A percentile compares a stretch with the other conserved stretches of the same genome.
phyloP scores from a whole-genome alignment of 2,113 vertebrate species.

The Tenrec ecaudatus region DNA sequence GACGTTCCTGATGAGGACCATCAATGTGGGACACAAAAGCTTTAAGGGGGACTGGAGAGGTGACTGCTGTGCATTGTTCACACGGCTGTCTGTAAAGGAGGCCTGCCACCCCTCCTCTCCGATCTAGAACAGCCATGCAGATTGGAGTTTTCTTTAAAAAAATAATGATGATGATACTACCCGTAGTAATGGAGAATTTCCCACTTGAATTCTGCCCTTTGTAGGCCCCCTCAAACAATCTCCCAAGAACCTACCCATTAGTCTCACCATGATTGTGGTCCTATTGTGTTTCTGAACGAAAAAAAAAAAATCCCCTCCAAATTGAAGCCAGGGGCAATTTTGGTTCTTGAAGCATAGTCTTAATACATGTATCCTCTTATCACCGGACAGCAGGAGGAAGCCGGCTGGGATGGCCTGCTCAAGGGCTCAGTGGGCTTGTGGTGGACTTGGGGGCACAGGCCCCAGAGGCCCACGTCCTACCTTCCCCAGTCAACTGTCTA shows the following conservation, averaged over 20 bases:
- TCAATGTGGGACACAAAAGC: not conserved
- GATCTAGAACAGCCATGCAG: not conserved
- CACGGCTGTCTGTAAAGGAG: not conserved
- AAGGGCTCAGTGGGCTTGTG: not conserved
- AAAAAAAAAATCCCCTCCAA: not conserved
- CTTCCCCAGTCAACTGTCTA: too few relatives aligned
- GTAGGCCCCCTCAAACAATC: not conserved
- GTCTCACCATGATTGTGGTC: not conserved
- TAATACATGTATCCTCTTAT: not conserved
- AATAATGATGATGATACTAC: not conserved
- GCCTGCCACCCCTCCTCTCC: not conserved
- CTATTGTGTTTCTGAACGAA: slow-evolving; percentile 15
- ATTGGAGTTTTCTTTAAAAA: not conserved
- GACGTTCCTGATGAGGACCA: not conserved
- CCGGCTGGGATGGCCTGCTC: not conserved
- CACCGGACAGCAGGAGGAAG: not conserved
- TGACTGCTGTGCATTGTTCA: accelerated
- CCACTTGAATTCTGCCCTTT: slow-evolving; percentile 20
- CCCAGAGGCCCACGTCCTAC: not conserved
- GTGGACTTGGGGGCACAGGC: not conserved
- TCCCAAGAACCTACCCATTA: not conserved
- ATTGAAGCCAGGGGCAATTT: not conserved
- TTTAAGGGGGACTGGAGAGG: not conserved
- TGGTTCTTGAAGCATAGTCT: not conserved
- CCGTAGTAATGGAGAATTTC: not conserved